Evolutionary conservation across 2,797 vertebrate species (phyloP).

Genomic region (Synanceia verrucosa): DNA sequence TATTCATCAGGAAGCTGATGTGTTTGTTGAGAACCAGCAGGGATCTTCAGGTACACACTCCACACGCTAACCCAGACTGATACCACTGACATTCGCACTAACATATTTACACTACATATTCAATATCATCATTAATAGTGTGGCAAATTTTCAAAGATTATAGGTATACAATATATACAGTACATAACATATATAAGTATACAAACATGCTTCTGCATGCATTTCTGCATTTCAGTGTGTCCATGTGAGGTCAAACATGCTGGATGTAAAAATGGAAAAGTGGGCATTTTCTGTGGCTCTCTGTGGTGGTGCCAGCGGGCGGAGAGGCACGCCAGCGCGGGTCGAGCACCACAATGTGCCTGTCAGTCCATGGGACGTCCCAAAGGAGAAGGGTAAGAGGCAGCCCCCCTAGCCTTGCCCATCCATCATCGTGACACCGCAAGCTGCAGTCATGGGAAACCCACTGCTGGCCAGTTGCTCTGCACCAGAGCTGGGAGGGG

Average conservation of each 20-base stretch:
- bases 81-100: background rate
- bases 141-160: background rate
- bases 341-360: slow-evolving; percentile 77
- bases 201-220: background rate
- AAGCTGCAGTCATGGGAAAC: slow-evolving; percentile 79
- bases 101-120: background rate
- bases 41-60: slow-evolving; percentile 29
- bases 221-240: background rate
- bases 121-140: background rate
- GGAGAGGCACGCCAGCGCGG: slow-evolving; percentile 48
- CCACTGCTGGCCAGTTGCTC: slow-evolving; percentile 70
- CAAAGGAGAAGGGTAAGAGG: slow-evolving; percentile 77
- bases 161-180: too few species aligned
- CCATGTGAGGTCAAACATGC: background rate
- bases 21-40: slow-evolving; percentile 37
- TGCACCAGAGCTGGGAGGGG: slow-evolving; percentile 54
- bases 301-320: slow-evolving; percentile 67
- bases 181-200: too few species aligned
- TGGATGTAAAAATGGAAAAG: slow-evolving; percentile 42
- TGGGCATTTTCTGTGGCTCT: slow-evolving; percentile 53
- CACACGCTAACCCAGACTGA: slow-evolving; percentile 7
- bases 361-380: slow-evolving; percentile 79
- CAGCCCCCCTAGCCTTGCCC: slow-evolving; percentile 76
- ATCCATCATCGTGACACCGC: slow-evolving; percentile 84
- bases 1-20: slow-evolving; percentile 58